A percentile compares a stretch with the other conserved stretches of the same genome.
Evolutionary conservation across 2,797 vertebrate species (phyloP).

Genomic region (Gorsachius magnificus): DNA sequence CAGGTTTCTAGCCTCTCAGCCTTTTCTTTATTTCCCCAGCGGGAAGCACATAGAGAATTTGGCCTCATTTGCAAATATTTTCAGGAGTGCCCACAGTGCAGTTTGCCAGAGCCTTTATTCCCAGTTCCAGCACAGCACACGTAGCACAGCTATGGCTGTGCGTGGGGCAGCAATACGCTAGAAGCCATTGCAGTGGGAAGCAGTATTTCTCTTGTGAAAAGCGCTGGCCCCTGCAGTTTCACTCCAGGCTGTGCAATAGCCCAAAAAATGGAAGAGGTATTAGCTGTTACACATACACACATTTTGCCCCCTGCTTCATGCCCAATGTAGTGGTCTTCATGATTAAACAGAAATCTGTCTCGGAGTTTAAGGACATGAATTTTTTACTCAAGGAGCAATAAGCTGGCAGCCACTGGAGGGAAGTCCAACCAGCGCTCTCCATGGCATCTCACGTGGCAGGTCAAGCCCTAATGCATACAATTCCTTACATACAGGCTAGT

Average conservation of each 20-base stretch:
- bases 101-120: neutral
- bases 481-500: neutral
- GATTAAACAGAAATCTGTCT: neutral
- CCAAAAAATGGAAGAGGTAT: neutral
- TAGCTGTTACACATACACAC: accelerated
- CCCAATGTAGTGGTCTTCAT: neutral
- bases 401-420: neutral
- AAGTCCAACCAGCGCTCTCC: neutral
- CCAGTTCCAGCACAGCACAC: neutral
- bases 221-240: neutral
- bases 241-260: neutral
- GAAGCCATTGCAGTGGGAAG: neutral
- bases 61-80: neutral
- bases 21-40: neutral
- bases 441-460: neutral
- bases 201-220: neutral
- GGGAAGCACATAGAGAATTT: neutral
- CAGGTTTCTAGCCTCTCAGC: neutral
- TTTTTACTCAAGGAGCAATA: neutral
- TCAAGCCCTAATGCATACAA: neutral
- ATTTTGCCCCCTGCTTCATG: neutral
- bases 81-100: neutral
- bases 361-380: neutral
- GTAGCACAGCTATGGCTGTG: neutral
- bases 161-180: neutral